Evolutionary conservation across 2,113 vertebrate species (phyloP).

Genomic region (Lophura nycthemera): DNA sequence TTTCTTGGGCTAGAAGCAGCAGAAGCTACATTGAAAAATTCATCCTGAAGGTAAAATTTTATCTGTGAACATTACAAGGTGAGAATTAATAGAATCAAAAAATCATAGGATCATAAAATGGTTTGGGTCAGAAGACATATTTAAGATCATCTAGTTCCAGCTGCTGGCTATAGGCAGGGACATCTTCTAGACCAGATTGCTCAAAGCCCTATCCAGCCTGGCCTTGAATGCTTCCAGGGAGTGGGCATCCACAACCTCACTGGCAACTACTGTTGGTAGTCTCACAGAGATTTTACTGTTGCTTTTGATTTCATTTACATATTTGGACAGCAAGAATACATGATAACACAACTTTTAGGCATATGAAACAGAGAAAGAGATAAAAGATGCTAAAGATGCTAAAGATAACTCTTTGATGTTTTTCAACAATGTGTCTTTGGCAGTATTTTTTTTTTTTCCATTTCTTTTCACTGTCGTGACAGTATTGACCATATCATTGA

Average conservation of each 20-base stretch:
- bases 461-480: background rate
- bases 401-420: accelerated
- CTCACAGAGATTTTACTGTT: background rate
- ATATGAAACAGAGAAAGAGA: background rate
- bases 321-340: background rate
- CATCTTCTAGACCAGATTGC: too few relatives aligned
- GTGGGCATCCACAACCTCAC: too few relatives aligned
- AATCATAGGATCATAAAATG: too few relatives aligned
- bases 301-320: background rate
- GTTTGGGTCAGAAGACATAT: too few relatives aligned
- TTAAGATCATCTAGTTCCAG: too few relatives aligned
- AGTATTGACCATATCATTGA: background rate
- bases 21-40: background rate
- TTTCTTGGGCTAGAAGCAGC: background rate
- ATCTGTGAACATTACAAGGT: background rate
- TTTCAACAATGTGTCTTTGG: background rate
- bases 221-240: too few relatives aligned
- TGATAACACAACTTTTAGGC: background rate
- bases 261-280: background rate
- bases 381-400: background rate
- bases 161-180: too few relatives aligned
- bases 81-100: background rate
- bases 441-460: background rate
- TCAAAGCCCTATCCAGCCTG: too few relatives aligned
- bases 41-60: background rate